Conservation (phyloP, 2,113 vertebrate species). For the Amblyornis subalaris region DNA sequence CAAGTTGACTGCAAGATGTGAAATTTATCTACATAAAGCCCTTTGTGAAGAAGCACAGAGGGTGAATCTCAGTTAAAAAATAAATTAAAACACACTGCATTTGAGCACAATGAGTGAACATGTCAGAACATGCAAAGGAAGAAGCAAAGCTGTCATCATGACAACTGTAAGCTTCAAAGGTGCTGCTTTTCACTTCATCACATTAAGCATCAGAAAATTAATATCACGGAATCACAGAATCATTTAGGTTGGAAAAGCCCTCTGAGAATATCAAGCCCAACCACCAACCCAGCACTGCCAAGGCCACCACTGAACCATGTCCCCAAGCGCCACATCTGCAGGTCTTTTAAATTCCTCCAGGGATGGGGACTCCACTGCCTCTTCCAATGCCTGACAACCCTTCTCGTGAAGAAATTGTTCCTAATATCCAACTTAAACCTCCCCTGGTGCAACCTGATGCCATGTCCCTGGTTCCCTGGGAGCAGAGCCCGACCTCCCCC, state of each 20-base stretch:
- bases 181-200: neutral
- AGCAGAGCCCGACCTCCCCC: fast-evolving
- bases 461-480: fast-evolving
- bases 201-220: neutral
- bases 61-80: constrained; percentile 7
- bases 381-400: neutral
- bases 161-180: neutral
- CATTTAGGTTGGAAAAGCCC: neutral
- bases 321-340: neutral
- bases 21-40: neutral
- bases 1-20: constrained; percentile 34
- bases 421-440: neutral
- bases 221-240: neutral
- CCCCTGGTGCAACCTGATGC: neutral
- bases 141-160: neutral
- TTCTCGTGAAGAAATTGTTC: neutral
- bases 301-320: neutral
- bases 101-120: neutral
- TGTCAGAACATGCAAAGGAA: neutral
- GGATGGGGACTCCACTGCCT: neutral
- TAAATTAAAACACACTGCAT: neutral
- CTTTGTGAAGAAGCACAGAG: neutral
- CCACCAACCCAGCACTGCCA: neutral
- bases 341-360: neutral
- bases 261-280: neutral